These are phyloP conservation scores for Tipula confusa DNA, from an alignment of 2,888 invertebrate genomes.

Conservation along the genomic window DNA sequence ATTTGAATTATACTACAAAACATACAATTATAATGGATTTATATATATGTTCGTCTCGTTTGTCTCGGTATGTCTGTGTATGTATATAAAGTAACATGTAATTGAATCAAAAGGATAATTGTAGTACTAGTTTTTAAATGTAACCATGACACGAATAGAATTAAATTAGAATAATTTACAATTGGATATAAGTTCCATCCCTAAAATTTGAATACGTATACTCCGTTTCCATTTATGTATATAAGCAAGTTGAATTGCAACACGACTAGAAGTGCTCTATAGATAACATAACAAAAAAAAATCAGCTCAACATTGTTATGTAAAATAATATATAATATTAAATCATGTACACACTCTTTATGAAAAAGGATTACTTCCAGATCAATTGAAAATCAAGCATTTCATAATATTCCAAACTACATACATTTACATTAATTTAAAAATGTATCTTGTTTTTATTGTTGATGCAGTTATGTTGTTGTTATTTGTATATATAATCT, in stretches of 20 bases:
- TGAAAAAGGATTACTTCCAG: neutral
- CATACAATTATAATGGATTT: constrained; percentile 12
- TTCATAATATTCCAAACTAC: neutral
- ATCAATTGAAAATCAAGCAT: constrained; percentile 3
- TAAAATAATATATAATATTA: neutral
- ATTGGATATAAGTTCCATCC: neutral
- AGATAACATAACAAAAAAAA: neutral
- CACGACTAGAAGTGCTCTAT: neutral
- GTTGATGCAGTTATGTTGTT: neutral
- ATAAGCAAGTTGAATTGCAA: neutral
- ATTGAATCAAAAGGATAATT: neutral
- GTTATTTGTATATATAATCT: no score
- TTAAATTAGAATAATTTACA: neutral
- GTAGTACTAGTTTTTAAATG: neutral
- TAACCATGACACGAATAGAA: neutral
- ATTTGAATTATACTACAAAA: neutral
- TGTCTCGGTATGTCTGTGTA: neutral
- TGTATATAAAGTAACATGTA: neutral
- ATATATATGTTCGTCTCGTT: neutral
- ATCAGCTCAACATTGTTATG: neutral
- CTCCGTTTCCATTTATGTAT: neutral
- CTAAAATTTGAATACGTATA: neutral
- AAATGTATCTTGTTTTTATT: neutral
- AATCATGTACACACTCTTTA: neutral
- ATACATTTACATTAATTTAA: neutral